phyloP scores from a whole-genome alignment of 2,113 vertebrate genomes.

The Callipepla squamata region DNA sequence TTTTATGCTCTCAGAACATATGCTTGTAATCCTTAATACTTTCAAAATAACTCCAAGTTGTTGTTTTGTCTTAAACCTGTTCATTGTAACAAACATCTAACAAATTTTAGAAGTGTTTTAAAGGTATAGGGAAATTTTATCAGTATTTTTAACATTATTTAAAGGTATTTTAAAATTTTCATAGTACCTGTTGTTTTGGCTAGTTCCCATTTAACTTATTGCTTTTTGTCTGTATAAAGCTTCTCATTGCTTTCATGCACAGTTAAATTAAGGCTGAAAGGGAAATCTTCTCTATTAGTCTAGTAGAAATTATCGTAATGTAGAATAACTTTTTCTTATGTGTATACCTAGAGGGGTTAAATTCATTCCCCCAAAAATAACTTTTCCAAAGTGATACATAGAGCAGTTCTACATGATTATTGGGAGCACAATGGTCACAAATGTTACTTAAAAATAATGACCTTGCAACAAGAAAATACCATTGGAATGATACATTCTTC shows the following conservation, averaged over 20 bases:
- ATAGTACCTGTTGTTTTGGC: not conserved
- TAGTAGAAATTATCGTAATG: not conserved
- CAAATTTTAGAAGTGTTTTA: not conserved
- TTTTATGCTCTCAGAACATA: not conserved
- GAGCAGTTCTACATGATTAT: not conserved
- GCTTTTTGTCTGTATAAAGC: not conserved
- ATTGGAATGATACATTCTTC: not conserved
- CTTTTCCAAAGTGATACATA: not conserved
- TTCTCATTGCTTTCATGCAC: not conserved
- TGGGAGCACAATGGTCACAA: not conserved
- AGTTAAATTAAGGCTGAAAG: not conserved
- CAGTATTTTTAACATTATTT: not conserved
- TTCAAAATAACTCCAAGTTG: not conserved
- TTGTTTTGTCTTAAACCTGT: not conserved
- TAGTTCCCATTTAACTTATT: not conserved
- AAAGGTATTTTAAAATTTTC: not conserved
- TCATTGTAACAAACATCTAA: not conserved
- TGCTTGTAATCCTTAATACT: not conserved
- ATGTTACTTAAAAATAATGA: not conserved
- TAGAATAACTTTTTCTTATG: not conserved
- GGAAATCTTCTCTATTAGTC: not conserved
- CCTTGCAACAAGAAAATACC: not conserved
- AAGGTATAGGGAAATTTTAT: not conserved
- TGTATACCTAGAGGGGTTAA: not conserved
- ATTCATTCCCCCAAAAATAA: not conserved